Percentiles rank a stretch among this genome's conserved stretches.
Conservation (phyloP, 2,888 invertebrate species). For the Helicoverpa assulta region DNA sequence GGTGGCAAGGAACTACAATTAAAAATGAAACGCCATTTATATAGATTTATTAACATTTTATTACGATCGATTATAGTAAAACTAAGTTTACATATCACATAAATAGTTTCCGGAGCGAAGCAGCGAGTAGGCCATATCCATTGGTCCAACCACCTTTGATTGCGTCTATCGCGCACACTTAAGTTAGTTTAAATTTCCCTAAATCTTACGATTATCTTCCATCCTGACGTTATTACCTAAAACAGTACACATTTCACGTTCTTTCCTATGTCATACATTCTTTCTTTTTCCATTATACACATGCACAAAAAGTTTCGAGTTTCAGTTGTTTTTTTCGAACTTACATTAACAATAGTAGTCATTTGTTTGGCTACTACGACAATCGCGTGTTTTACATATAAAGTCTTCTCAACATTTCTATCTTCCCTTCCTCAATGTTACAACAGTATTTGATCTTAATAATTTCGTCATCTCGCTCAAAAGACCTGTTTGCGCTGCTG, state of each 20-base stretch:
- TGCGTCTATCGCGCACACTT: background rate
- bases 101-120: conserved; percentile 77
- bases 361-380: too few relatives aligned
- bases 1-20: too few relatives aligned
- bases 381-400: too few relatives aligned
- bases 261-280: too few relatives aligned
- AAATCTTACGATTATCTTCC: background rate
- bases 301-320: too few relatives aligned
- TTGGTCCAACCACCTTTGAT: conserved; percentile 68
- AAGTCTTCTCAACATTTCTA: too few relatives aligned
- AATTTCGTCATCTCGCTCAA: background rate
- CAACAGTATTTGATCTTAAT: background rate
- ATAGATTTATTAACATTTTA: conserved; percentile 75
- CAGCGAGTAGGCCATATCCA: conserved; percentile 63
- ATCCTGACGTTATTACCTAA: background rate
- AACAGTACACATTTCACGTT: too few relatives aligned
- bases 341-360: too few relatives aligned
- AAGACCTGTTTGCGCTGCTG: conserved; percentile 62
- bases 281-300: too few relatives aligned
- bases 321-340: too few relatives aligned
- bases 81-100: conserved; percentile 78
- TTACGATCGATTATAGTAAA: conserved; percentile 75
- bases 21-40: conserved; percentile 43
- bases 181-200: background rate
- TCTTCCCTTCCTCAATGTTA: background rate